These are phyloP conservation scores for Cheilosia urbana DNA, from an alignment of 2,888 invertebrate species.

Conservation along the genomic window DNA sequence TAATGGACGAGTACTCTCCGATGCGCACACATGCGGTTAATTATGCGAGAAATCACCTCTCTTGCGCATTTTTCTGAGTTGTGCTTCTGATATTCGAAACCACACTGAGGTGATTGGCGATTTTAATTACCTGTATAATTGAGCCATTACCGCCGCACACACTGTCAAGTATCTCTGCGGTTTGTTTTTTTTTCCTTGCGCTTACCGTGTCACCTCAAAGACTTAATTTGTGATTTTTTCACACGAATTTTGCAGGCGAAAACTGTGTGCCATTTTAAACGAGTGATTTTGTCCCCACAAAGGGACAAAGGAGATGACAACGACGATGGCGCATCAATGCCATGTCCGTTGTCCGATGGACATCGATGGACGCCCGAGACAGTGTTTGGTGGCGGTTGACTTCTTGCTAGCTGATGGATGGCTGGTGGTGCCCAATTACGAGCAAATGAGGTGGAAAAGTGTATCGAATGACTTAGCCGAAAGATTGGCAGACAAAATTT, in stretches of 20 bases:
- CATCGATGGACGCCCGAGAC: slow-evolving; percentile 55
- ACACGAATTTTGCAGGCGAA: slow-evolving; percentile 81
- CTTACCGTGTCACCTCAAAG: slow-evolving; percentile 58
- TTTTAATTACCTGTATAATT: slow-evolving; percentile 74
- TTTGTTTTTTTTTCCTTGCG: slow-evolving; percentile 1
- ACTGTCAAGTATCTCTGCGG: slow-evolving; percentile 14
- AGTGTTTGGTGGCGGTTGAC: slow-evolving; percentile 63
- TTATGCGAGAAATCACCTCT: slow-evolving; percentile 64
- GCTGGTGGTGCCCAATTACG: slow-evolving; percentile 83
- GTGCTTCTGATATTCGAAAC: slow-evolving; percentile 61
- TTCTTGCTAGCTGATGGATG: slow-evolving; percentile 72
- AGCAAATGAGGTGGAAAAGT: slow-evolving; percentile 84
- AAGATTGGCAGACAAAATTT: slow-evolving; percentile 74
- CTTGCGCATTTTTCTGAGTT: slow-evolving; percentile 6
- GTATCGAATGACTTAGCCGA: slow-evolving; percentile 83
- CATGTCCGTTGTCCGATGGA: slow-evolving; percentile 33
- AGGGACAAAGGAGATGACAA: slow-evolving; percentile 37
- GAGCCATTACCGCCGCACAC: slow-evolving; percentile 60
- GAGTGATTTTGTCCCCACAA: slow-evolving; percentile 41
- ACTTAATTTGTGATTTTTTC: slow-evolving; percentile 79
- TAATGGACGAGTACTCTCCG: slow-evolving; percentile 27
- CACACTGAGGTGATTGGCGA: slow-evolving; percentile 58
- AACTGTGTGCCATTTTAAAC: slow-evolving; percentile 62
- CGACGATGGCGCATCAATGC: slow-evolving; percentile 23
- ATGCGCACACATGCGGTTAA: slow-evolving; percentile 52